Evolutionary conservation across 2,797 vertebrate genomes (phyloP), one percentile per base, ranked within the genome.

Genomic region (Nyctalus aviator): DNA sequence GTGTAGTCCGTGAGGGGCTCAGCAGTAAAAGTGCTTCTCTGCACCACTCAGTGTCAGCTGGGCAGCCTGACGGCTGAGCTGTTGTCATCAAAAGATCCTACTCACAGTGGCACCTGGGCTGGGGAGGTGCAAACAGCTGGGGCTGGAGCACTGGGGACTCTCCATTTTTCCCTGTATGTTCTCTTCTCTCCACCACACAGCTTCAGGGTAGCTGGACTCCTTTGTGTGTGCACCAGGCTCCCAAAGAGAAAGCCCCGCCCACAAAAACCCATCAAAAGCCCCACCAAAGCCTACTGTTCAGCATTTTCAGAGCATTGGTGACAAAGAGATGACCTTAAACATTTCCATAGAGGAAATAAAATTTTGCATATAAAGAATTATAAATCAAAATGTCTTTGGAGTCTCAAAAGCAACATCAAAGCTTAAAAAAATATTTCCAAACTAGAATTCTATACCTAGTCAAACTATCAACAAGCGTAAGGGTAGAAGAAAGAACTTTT

Each of bases 341-440:
- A 72, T 88, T 88, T 72, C 53, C 78, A 78, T 25, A 72, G 32
- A 92, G 53, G 78, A 71, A 77, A 84, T 55, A 72, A 11, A 84
- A 84, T 37, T 50, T 46, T 35, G 9, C 37, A 55, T 53, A n/a
- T n/a, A 64, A 77, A 62, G 14, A 41, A 44, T 23, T 62, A 87
- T 11, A 25, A 83, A 53, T 91, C 75, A 87, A 62, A 87, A 83
- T 77, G 11, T 46, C 72, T 77, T 77, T 46, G 18, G 62, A 76
- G 27, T 92, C 71, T 83, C 53, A 46, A 21, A 50, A 64, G 10
- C 53, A 94, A 55, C 44, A 62, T 44, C 30, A 88, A 78, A 55
- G 27, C 50, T 25, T 6, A 4, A 13, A 32, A 75, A 68, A 71
- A 44, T 50, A 20, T 75, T 75, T 59, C 12, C 41, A 69, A 64